These are phyloP conservation scores for Triops cancriformis DNA, from an alignment of 1,140 invertebrate species.

Conservation along the genomic window DNA sequence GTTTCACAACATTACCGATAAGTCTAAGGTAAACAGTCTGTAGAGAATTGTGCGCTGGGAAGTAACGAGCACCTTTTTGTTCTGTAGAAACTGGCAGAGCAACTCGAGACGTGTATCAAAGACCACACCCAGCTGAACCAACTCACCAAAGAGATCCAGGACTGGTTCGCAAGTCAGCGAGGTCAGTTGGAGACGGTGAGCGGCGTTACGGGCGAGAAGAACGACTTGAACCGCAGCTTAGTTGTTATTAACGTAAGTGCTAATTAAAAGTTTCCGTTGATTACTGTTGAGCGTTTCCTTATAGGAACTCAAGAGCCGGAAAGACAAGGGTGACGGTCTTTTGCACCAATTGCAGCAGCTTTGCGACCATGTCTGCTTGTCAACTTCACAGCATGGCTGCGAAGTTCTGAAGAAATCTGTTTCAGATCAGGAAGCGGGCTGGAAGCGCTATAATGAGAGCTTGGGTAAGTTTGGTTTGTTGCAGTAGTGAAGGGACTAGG, in stretches of 20 bases:
- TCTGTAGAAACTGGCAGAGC: slow-evolving; percentile 55
- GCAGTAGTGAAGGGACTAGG: slow-evolving; percentile 41
- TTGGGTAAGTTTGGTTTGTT: slow-evolving; percentile 54
- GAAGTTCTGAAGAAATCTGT: slow-evolving; percentile 48
- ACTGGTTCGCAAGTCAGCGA: slow-evolving; percentile 67
- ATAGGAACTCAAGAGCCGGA: slow-evolving; percentile 55
- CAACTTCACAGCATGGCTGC: slow-evolving; percentile 55
- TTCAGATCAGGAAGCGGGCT: slow-evolving; percentile 65
- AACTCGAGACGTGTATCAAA: slow-evolving; percentile 74
- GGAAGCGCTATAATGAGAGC: slow-evolving; percentile 46
- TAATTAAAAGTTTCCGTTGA: not conserved
- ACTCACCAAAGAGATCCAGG: slow-evolving; percentile 59
- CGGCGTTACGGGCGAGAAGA: slow-evolving; percentile 69
- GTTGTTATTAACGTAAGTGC: not conserved
- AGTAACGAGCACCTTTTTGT: slow-evolving; percentile 34
- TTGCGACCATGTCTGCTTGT: slow-evolving; percentile 60
- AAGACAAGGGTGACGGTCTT: slow-evolving; percentile 59
- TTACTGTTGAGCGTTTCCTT: slow-evolving; percentile 37
- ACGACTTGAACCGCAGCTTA: slow-evolving; percentile 49
- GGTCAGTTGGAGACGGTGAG: slow-evolving; percentile 66
- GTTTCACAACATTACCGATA: slow-evolving; percentile 76
- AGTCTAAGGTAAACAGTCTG: slow-evolving; percentile 53
- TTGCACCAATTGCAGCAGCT: slow-evolving; percentile 59
- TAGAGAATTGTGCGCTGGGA: slow-evolving; percentile 15
- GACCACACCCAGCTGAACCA: slow-evolving; percentile 71